Evolutionary conservation across 2,888 invertebrate genomes (phyloP).

Genomic region (Agriopis marginaria): DNA sequence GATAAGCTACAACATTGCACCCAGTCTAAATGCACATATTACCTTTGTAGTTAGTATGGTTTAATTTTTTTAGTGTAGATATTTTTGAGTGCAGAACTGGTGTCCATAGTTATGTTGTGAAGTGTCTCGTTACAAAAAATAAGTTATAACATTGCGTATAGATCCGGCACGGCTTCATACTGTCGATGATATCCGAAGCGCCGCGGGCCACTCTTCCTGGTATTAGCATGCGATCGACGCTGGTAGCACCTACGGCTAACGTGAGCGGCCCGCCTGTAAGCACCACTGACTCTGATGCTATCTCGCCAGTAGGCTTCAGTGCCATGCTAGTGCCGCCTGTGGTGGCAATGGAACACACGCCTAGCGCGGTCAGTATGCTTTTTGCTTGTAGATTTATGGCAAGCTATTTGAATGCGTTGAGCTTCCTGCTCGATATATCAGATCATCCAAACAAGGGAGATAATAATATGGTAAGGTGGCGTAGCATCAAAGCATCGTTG

Average conservation of each 20-base stretch:
- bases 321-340: not conserved
- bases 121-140: no score
- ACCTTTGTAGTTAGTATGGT: no score
- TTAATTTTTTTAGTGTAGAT: no score
- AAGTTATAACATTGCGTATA: conserved; percentile 56
- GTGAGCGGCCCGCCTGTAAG: not conserved
- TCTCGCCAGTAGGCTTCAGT: not conserved
- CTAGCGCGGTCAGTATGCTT: conserved; percentile 35
- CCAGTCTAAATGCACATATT: no score
- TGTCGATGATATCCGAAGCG: conserved; percentile 50
- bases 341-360: conserved; percentile 14
- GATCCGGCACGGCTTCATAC: conserved; percentile 66
- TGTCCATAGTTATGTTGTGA: no score
- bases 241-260: conserved; percentile 38
- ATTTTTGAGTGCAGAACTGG: no score
- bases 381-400: conserved; percentile 7
- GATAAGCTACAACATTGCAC: no score
- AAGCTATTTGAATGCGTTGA: not conserved
- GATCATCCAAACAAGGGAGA: no score
- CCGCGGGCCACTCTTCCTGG: conserved; percentile 55
- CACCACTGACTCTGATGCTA: not conserved
- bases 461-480: no score
- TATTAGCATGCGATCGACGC: conserved; percentile 62
- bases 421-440: no score
- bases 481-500: no score